Percentiles rank a stretch among this genome's conserved stretches.
These are phyloP conservation scores for Drosophila rubida DNA, from an alignment of 2,888 invertebrate species.

Conservation along the genomic window DNA sequence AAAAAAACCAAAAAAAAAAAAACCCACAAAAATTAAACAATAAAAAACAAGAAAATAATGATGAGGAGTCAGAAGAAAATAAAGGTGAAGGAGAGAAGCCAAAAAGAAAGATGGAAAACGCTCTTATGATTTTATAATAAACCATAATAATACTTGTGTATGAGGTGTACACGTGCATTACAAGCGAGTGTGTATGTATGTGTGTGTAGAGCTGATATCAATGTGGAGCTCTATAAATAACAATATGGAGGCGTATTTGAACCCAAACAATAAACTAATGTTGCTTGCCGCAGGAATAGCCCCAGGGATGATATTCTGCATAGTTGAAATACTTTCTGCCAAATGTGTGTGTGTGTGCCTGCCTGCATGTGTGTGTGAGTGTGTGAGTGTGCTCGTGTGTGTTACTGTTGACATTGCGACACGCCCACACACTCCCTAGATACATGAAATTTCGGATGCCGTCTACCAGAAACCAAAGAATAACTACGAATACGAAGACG, in stretches of 20 bases:
- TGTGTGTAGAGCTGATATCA: slow-evolving; percentile 13
- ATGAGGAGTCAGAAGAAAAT: not conserved
- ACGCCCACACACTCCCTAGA: slow-evolving; percentile 10
- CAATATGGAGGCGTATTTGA: slow-evolving; percentile 20
- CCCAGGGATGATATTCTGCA: slow-evolving; percentile 34
- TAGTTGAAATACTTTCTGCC: slow-evolving; percentile 36
- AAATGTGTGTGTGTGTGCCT: slow-evolving; percentile 12
- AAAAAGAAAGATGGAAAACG: slow-evolving; percentile 51
- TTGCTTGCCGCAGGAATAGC: slow-evolving; percentile 47
- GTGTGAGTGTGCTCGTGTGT: no score
- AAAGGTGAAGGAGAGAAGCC: slow-evolving; percentile 20
- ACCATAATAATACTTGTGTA: slow-evolving; percentile 36
- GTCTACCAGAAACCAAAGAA: slow-evolving; percentile 59
- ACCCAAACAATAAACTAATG: slow-evolving; percentile 29
- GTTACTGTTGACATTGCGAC: slow-evolving; percentile 50
- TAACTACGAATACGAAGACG: slow-evolving; percentile 23
- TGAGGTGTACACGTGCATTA: slow-evolving; percentile 24
- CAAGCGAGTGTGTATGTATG: slow-evolving; percentile 6
- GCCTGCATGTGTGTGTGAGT: slow-evolving; percentile 11
- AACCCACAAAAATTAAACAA: not conserved
- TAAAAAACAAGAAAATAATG: not conserved
- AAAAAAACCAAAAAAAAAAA: slow-evolving; percentile 3
- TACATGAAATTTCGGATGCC: slow-evolving; percentile 46
- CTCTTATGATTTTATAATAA: slow-evolving; percentile 77
- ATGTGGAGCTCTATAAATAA: slow-evolving; percentile 33